These are phyloP conservation scores for Cranoglanis bouderius DNA, from an alignment of 2,113 vertebrate genomes.

Conservation along the genomic window DNA sequence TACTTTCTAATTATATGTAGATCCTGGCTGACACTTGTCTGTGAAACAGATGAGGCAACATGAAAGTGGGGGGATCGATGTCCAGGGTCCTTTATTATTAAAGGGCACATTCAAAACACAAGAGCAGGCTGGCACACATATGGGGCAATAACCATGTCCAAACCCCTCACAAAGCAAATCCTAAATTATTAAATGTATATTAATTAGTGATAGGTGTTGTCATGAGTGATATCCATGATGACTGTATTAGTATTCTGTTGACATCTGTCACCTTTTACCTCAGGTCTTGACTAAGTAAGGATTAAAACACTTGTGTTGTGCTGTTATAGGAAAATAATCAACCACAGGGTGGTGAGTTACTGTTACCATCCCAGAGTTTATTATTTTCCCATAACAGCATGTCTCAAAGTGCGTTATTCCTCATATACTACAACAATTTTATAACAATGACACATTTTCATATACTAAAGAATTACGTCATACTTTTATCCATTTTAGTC, in stretches of 20 bases:
- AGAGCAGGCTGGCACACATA: not conserved
- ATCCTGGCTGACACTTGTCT: not conserved
- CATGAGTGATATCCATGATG: not conserved
- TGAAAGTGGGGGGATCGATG: not conserved
- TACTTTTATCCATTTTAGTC: not conserved
- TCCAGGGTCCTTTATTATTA: not conserved
- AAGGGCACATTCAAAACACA: not conserved
- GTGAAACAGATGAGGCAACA: not conserved
- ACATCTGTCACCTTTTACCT: not conserved
- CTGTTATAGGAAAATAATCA: not conserved
- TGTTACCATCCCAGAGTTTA: not conserved
- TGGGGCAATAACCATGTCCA: not conserved
- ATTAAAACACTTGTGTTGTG: not conserved
- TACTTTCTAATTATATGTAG: slow-evolving; percentile 33
- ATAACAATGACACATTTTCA: not conserved
- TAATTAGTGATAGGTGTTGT: not conserved
- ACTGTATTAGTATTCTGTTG: not conserved
- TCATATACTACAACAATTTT: not conserved
- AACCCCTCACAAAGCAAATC: not conserved
- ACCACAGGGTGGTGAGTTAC: not conserved
- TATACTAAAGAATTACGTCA: not conserved
- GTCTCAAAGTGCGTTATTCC: not conserved
- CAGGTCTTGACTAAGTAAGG: not conserved
- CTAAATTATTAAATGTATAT: not conserved
- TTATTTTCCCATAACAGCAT: not conserved